These are phyloP conservation scores for Neodon shergylaensis DNA, from an alignment of 2,113 vertebrate genomes.

Conservation along the genomic window DNA sequence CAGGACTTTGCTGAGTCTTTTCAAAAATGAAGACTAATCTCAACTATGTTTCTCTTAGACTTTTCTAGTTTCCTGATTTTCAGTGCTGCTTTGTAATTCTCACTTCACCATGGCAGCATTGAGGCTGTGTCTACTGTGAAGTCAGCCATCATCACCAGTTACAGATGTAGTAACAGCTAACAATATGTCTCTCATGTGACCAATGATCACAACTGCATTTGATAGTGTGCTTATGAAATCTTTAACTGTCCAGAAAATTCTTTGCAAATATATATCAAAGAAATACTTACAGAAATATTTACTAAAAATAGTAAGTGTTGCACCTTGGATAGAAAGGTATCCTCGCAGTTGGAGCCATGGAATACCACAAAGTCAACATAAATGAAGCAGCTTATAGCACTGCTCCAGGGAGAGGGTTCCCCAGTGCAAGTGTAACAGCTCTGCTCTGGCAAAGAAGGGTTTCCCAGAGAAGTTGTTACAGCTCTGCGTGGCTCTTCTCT, in stretches of 20 bases:
- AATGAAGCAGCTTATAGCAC: neutral
- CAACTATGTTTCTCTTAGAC: neutral
- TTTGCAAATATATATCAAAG: neutral
- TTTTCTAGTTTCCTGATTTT: neutral
- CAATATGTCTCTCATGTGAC: neutral
- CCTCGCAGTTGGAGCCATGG: neutral
- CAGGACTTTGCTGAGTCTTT: neutral
- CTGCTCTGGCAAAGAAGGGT: neutral
- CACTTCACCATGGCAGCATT: neutral
- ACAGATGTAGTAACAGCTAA: neutral
- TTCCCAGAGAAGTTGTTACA: neutral
- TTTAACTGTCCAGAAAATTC: neutral
- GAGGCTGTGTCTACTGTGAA: neutral
- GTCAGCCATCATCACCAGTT: neutral
- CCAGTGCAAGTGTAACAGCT: neutral
- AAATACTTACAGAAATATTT: neutral
- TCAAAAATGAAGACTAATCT: conserved; percentile 9
- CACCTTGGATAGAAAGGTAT: neutral
- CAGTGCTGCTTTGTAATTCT: neutral
- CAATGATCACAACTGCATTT: neutral
- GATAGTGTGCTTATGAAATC: neutral
- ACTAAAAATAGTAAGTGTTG: neutral
- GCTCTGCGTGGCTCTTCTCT: too few relatives aligned
- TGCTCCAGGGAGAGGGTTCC: neutral
- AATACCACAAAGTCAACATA: neutral